These are phyloP conservation scores for Choristoneura fumiferana DNA, from an alignment of 1,140 invertebrate species.

Conservation along the genomic window DNA sequence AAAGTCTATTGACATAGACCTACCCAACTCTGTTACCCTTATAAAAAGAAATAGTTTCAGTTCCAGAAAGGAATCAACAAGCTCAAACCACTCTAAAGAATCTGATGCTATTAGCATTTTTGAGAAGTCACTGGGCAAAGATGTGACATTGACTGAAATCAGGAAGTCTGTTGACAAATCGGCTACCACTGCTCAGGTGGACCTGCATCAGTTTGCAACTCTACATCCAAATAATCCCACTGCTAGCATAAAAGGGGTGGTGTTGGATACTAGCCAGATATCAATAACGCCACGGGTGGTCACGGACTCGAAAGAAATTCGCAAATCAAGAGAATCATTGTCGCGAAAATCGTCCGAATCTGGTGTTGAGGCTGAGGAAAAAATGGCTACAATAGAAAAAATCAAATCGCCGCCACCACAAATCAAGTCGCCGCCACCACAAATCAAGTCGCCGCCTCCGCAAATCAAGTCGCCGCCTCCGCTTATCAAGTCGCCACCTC, in stretches of 20 bases:
- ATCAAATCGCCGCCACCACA: constrained; percentile 51
- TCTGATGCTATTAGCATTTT: constrained; percentile 75
- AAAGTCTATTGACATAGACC: constrained; percentile 69
- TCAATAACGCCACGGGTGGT: constrained; percentile 59
- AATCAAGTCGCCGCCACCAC: constrained; percentile 46
- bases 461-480: constrained; percentile 44
- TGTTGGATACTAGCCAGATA: constrained; percentile 61
- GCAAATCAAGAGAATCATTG: constrained; percentile 44
- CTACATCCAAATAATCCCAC: constrained; percentile 53
- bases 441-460: constrained; percentile 44
- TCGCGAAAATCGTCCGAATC: constrained; percentile 58
- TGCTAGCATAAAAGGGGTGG: constrained; percentile 43
- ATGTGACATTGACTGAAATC: constrained; percentile 75
- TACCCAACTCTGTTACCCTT: constrained; percentile 72
- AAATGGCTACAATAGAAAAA: constrained; percentile 55
- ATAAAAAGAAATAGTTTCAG: constrained; percentile 71
- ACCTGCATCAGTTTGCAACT: constrained; percentile 62
- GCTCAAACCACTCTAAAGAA: constrained; percentile 69
- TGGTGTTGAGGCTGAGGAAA: constrained; percentile 48
- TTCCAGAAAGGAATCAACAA: constrained; percentile 72
- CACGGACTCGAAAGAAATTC: constrained; percentile 38
- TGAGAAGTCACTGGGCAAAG: constrained; percentile 73
- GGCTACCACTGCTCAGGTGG: constrained; percentile 45
- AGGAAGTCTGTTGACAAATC: constrained; percentile 74
- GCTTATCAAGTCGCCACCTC: constrained; percentile 37